Evolutionary conservation across 2,888 invertebrate species (phyloP), one percentile per base, ranked within the genome.

Genomic region (Xylophagus ater): DNA sequence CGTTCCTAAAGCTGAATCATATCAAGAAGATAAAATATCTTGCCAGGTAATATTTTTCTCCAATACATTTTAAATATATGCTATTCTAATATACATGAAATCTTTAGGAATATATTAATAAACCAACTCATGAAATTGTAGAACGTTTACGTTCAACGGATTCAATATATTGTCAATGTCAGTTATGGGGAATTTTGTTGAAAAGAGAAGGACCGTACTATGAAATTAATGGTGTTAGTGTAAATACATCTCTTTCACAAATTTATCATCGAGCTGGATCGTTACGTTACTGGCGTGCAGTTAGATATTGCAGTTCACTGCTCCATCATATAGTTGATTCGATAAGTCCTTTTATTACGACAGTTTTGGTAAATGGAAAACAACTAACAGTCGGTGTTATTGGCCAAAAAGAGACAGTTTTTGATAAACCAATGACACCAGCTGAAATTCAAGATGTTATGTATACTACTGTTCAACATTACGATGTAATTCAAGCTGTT

Each of bases 361-460:
- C 92, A 1, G 88, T 98, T 48, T 73, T 98, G 33, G 98, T 98
- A 28, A 87, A 93, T 65, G 97, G 97, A 45, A 98, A 97, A 66
- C 94, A 96, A 76, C 45, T 65, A 74, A 93, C 94, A 1, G 87
- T 96, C 2, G 96, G 96, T 19, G 89, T 94, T 37, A 85, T 90
- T 55, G 92, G 92, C 0, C 85, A 86, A 50, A 84, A 90, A 52
- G 97, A 97, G 67, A 88, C 89, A 0, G 85, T 90, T n/a, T 88
- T 98, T 55, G 93, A 93, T 64, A 93, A 94, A 56, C 98, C 98
- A 0, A 83, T 96, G 78, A 92, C 93, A 2, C 98, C 98, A 0
- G 79, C 82, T 2, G 96, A 96, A 68, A 90, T 98, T 38, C 84
- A 90, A 55, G 78, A 83, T 18, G 86, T 93, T 6, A 81, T 97